Percentiles rank a stretch among this genome's conserved stretches.
These are phyloP conservation scores for Halcyon chelicuti DNA, from an alignment of 2,797 vertebrate species.

Conservation along the genomic window DNA sequence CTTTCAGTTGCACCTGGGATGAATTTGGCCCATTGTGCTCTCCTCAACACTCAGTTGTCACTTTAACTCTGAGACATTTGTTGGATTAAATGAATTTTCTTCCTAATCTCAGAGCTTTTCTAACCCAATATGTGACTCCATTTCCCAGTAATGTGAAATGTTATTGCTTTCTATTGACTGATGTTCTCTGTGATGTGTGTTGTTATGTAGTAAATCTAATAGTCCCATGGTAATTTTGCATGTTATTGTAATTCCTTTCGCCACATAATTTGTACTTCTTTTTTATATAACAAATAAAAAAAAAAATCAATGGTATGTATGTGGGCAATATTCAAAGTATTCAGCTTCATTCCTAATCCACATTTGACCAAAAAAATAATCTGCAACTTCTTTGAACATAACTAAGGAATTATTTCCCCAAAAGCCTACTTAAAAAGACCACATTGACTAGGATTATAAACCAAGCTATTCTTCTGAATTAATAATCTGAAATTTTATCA, in stretches of 20 bases:
- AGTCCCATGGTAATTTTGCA: neutral
- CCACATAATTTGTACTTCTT: neutral
- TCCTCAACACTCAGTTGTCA: slow-evolving; percentile 47
- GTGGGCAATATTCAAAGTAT: neutral
- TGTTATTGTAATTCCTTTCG: neutral
- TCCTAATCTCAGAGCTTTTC: slow-evolving; percentile 33
- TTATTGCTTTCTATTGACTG: slow-evolving; percentile 13
- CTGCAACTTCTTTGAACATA: neutral
- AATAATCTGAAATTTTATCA: neutral
- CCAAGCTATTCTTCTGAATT: neutral
- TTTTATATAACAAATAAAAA: neutral
- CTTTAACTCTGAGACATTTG: slow-evolving; percentile 49
- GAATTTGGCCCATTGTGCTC: neutral
- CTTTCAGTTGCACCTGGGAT: neutral
- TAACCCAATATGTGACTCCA: slow-evolving; percentile 40
- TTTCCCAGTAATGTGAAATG: slow-evolving; percentile 38
- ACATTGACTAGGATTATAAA: neutral
- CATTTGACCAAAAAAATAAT: neutral
- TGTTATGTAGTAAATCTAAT: neutral
- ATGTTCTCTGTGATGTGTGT: slow-evolving; percentile 1
- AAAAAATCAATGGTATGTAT: neutral
- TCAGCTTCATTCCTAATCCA: neutral
- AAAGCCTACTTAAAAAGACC: neutral
- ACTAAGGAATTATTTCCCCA: neutral
- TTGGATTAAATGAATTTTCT: slow-evolving; percentile 42